Evolutionary conservation across 1,140 invertebrate genomes (phyloP).

Genomic region (Drosophila repletoides): DNA sequence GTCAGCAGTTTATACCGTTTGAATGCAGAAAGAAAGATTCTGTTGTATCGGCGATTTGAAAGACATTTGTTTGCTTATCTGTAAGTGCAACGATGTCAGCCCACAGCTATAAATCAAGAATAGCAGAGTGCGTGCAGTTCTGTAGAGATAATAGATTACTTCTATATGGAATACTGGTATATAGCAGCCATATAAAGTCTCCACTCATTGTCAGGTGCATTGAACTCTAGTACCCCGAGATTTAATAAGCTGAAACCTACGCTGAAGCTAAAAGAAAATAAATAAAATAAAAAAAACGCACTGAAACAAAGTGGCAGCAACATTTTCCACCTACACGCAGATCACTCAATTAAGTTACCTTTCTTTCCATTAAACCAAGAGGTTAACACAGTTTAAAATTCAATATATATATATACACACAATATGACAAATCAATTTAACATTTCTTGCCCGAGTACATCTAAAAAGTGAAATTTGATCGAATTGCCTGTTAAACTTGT

Average conservation of each 20-base stretch:
- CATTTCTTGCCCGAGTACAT: conserved; percentile 12
- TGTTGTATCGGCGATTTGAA: neutral
- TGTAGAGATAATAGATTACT: conserved; percentile 22
- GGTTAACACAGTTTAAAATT: conserved; percentile 13
- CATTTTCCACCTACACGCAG: conserved; percentile 31
- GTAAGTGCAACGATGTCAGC: neutral
- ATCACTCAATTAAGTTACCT: conserved; percentile 25
- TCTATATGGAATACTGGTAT: neutral
- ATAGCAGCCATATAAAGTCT: neutral
- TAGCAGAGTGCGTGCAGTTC: conserved; percentile 7
- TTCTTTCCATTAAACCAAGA: conserved; percentile 17
- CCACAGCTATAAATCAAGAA: conserved; percentile 17
- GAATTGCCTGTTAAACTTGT: conserved; percentile 50
- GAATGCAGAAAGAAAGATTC: neutral
- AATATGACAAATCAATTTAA: conserved; percentile 34
- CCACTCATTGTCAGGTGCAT: conserved; percentile 18
- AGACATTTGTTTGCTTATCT: conserved; percentile 25
- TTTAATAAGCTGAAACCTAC: conserved; percentile 31
- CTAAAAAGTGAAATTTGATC: conserved; percentile 61
- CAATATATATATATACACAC: neutral
- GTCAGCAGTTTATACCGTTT: too few relatives aligned
- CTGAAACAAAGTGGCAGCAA: conserved; percentile 23
- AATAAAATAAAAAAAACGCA: neutral
- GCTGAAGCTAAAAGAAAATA: neutral
- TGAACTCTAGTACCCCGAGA: conserved; percentile 12